Evolutionary conservation across 2,113 vertebrate genomes (phyloP), one percentile per base, ranked within the genome.

Genomic region (Gymnarchus niloticus): DNA sequence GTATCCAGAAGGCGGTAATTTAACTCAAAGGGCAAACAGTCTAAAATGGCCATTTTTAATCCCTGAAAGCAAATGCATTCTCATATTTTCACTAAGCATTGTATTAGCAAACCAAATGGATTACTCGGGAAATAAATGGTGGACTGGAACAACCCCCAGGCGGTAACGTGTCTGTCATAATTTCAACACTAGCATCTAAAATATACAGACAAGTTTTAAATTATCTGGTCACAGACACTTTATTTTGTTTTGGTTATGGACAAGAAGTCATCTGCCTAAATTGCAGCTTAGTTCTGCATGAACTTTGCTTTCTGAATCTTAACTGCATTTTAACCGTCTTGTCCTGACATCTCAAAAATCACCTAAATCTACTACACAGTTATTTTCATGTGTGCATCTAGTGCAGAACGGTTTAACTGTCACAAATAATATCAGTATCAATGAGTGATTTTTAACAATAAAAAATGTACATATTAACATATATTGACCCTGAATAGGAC

Each of bases 51-150:
- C 23, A 51, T 81, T 54, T 54, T 52, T 37, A 41, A 56, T 54
- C 81, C 51, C 28, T 41, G 81, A 82, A 51, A 54, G 10, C 17
- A 82, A 82, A 82, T 80, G 77, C 77, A 12, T 82, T 52, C 6
- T 12, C 23, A 56, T 56, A 49, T 33, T 51, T 82, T 82, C 33
- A 25, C 49, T 54, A 49, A 10, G 41, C 21, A 48, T 41, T 44
- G 1, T 49, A 49, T 48, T 80, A 12, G 19, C 46, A 80, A 80
- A 33, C 33, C 33, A 44, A 80, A 80, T 25, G 76, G 3, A 52
- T 83, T 41, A 83, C 25, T 83, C 49, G 19, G 81, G 65, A 73
- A 3, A 73, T 73, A 73, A 73, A 73, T 33, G 41, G 65, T 14
- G 41, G 65, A 5, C 65, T 73, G 65, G 33, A 73, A 73, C 28